Conservation (phyloP, 2,113 vertebrate species). For the Pycnonotus jocosus region DNA sequence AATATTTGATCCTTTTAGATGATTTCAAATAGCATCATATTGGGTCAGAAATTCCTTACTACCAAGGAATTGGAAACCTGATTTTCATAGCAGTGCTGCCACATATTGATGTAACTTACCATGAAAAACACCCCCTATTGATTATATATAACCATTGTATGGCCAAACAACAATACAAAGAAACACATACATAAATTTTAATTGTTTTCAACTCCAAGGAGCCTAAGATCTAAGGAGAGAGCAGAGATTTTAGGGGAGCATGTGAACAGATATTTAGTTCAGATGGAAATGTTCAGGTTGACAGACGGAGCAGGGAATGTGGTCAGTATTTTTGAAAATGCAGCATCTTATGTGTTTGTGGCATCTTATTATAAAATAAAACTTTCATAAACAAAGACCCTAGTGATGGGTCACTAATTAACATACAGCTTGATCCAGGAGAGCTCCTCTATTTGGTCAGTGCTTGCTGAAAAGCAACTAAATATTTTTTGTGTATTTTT, state of each 20-base stretch:
- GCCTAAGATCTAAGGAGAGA: background rate
- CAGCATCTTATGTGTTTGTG: background rate
- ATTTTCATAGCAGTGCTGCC: background rate
- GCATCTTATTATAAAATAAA: background rate
- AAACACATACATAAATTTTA: background rate
- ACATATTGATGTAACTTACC: background rate
- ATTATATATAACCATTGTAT: background rate
- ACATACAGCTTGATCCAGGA: background rate
- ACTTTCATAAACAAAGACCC: background rate
- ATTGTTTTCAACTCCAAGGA: background rate
- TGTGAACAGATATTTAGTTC: background rate
- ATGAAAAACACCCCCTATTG: background rate
- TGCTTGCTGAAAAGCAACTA: background rate
- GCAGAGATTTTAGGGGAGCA: background rate
- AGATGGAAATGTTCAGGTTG: background rate
- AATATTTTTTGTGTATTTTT: background rate
- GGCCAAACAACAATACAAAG: background rate
- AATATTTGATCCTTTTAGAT: background rate
- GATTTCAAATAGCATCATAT: background rate
- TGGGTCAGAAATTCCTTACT: background rate
- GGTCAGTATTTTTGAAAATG: background rate
- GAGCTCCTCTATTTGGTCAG: background rate
- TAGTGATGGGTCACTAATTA: background rate
- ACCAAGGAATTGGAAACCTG: background rate
- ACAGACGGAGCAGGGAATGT: background rate